Percentiles rank a stretch among this genome's conserved stretches.
These are phyloP conservation scores for Synergus japonicus DNA, from an alignment of 2,888 invertebrate genomes.

Conservation along the genomic window DNA sequence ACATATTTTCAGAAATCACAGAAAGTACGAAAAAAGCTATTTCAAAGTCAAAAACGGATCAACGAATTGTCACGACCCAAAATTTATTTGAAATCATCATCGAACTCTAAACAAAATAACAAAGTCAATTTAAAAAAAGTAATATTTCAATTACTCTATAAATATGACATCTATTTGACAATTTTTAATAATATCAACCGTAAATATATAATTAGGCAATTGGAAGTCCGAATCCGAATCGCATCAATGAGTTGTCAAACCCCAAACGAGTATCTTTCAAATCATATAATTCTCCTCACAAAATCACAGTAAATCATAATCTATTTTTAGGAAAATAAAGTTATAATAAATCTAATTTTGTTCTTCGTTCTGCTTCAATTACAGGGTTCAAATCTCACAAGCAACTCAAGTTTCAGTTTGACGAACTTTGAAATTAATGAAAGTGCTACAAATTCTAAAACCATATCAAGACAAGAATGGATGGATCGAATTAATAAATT, in stretches of 20 bases:
- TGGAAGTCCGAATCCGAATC: neutral
- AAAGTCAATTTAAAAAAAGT: neutral
- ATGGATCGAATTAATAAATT: slow-evolving; percentile 9
- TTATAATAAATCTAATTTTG: neutral
- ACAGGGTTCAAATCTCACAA: neutral
- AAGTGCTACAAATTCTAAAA: neutral
- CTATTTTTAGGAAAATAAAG: neutral
- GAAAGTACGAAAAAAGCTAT: neutral
- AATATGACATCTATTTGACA: neutral
- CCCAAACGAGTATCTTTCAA: neutral
- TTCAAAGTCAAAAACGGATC: neutral
- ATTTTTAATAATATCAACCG: neutral
- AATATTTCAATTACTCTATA: neutral
- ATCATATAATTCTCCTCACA: neutral
- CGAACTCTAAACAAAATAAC: neutral
- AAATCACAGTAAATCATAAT: neutral
- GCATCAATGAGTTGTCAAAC: neutral
- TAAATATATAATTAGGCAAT: neutral
- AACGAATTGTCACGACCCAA: neutral
- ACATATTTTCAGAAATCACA: neutral
- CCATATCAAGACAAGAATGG: slow-evolving; percentile 6
- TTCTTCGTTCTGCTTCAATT: neutral
- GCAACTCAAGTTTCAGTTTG: neutral
- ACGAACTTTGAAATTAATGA: neutral
- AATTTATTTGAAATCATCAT: neutral